A percentile compares a stretch with the other conserved stretches of the same genome.
Conservation (phyloP, 2,113 vertebrate genomes). For the Menura novaehollandiae region DNA sequence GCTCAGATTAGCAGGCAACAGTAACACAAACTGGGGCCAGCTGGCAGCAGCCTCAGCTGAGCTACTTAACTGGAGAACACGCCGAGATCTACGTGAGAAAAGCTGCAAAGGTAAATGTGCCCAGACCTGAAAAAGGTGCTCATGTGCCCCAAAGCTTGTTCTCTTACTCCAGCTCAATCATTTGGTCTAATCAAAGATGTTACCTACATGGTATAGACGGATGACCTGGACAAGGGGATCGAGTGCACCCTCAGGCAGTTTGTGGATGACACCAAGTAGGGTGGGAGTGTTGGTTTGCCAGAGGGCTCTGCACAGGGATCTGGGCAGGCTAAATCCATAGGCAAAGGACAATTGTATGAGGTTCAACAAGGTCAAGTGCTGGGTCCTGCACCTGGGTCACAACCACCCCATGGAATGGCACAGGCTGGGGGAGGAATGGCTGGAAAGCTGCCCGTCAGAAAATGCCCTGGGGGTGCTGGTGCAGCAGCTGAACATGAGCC, state of each 20-base stretch:
- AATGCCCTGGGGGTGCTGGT: too few relatives aligned
- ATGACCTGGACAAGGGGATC: not conserved
- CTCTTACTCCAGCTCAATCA: not conserved
- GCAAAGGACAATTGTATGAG: not conserved
- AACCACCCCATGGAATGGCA: too few relatives aligned
- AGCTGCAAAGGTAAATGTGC: not conserved
- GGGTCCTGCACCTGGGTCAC: too few relatives aligned
- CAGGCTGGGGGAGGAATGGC: too few relatives aligned
- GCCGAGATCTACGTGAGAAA: not conserved
- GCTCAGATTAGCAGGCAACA: not conserved
- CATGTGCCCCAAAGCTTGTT: not conserved
- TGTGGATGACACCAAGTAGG: not conserved
- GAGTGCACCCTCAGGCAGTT: not conserved
- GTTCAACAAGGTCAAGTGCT: not conserved
- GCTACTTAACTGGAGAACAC: not conserved
- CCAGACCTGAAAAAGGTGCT: not conserved
- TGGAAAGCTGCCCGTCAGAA: too few relatives aligned
- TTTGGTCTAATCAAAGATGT: not conserved
- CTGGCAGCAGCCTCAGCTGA: not conserved
- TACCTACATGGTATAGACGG: too few relatives aligned
- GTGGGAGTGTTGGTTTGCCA: not conserved
- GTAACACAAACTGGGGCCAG: not conserved
- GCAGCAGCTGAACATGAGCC: too few relatives aligned
- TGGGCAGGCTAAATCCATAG: not conserved
- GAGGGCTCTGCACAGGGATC: not conserved